Percentiles rank a stretch among this genome's conserved stretches.
These are phyloP conservation scores for Onychomys leucogaster DNA, from an alignment of 2,797 vertebrate genomes.

Conservation along the genomic window DNA sequence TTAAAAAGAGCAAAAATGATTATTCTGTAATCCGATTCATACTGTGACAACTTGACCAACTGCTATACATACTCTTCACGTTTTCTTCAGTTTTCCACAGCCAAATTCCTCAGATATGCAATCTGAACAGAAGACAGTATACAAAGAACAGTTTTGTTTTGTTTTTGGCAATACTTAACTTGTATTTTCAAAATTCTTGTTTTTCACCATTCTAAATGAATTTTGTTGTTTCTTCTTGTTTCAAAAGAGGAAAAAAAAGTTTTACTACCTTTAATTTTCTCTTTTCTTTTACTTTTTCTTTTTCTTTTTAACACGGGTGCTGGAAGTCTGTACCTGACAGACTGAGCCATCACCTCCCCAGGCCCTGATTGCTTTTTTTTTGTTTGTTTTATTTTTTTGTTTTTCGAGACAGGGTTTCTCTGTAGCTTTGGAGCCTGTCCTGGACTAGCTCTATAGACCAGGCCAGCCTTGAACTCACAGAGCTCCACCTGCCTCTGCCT, in stretches of 20 bases:
- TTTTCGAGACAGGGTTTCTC: too few species aligned
- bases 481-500: too few species aligned
- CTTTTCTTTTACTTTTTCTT: too few species aligned
- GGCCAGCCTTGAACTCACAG: too few species aligned
- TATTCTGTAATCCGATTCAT: constrained; percentile 1
- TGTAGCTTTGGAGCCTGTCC: too few species aligned
- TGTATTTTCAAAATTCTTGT: constrained; percentile 60
- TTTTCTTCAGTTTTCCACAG: constrained; percentile 22
- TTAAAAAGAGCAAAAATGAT: background rate
- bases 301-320: background rate
- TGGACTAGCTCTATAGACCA: too few species aligned
- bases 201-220: constrained; percentile 58
- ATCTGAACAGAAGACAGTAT: background rate
- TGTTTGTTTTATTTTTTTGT: too few species aligned
- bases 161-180: constrained; percentile 34
- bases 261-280: constrained; percentile 57
- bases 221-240: constrained; percentile 50
- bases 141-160: background rate
- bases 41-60: constrained; percentile 46
- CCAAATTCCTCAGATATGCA: constrained; percentile 27
- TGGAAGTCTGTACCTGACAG: background rate
- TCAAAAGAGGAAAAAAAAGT: constrained; percentile 19
- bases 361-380: too few species aligned
- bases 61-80: constrained; percentile 6
- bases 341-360: background rate